Percentiles rank a stretch among this genome's conserved stretches.
Conservation (phyloP, 2,888 invertebrate species). For the Melanotus villosus region DNA sequence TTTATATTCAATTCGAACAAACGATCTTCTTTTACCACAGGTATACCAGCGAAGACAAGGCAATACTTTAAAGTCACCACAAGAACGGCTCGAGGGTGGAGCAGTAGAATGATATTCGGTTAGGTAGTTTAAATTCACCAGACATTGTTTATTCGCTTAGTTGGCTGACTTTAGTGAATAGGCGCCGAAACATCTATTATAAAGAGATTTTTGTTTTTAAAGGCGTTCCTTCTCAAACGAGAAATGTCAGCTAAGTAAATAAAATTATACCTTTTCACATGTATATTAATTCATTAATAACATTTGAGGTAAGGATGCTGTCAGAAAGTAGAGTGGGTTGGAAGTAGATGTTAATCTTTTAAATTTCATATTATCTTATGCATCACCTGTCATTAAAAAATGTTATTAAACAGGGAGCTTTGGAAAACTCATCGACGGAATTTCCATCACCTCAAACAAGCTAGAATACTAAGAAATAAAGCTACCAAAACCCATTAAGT, state of each 20-base stretch:
- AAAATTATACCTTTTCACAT: conserved; percentile 63
- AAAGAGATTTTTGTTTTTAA: conserved; percentile 63
- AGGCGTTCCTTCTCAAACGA: conserved; percentile 62
- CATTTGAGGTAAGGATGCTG: conserved; percentile 34
- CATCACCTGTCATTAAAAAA: background rate
- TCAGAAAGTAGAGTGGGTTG: conserved; percentile 36
- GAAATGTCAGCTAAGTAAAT: conserved; percentile 63
- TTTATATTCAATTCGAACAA: no score
- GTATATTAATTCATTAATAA: conserved; percentile 56
- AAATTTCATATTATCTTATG: conserved; percentile 12
- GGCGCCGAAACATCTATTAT: conserved; percentile 61
- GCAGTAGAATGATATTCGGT: conserved; percentile 27
- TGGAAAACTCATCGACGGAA: no score
- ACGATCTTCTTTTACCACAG: conserved; percentile 2
- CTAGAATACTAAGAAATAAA: background rate
- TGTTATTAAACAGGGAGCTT: no score
- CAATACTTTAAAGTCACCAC: conserved; percentile 10
- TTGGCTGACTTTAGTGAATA: conserved; percentile 43
- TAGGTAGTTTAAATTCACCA: conserved; percentile 11
- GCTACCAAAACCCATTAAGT: conserved; percentile 36
- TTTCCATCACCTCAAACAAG: no score
- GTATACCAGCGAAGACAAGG: background rate
- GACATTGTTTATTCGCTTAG: conserved; percentile 27
- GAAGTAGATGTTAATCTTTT: conserved; percentile 31
- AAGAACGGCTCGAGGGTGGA: conserved; percentile 21